Evolutionary conservation across 2,113 vertebrate species (phyloP).

Genomic region (Empidonax traillii): DNA sequence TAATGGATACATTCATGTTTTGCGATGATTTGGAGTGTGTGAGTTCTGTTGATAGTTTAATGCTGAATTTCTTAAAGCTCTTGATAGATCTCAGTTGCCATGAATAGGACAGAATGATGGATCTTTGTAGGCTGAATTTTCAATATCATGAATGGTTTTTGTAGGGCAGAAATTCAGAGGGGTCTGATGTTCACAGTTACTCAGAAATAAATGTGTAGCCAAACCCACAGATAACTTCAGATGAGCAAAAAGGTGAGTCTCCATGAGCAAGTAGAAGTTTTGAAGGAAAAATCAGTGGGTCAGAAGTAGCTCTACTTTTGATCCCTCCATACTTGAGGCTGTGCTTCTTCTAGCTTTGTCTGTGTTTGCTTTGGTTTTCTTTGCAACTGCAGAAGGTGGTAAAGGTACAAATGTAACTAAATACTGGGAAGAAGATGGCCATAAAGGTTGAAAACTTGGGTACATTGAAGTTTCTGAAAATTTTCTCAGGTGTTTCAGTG

Average conservation of each 20-base stretch:
- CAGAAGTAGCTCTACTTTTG: neutral
- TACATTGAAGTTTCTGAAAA: neutral
- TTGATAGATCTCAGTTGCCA: neutral
- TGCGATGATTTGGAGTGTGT: neutral
- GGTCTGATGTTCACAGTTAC: neutral
- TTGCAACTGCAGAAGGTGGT: neutral
- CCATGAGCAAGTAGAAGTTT: neutral
- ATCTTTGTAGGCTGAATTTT: neutral
- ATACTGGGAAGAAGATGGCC: neutral
- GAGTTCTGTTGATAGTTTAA: slow-evolving; percentile 16
- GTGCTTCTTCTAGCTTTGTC: neutral
- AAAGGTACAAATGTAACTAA: neutral
- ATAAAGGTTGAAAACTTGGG: neutral
- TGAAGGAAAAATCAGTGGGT: neutral
- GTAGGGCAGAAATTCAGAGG: neutral
- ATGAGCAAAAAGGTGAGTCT: neutral
- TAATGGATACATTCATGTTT: neutral
- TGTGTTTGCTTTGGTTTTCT: neutral
- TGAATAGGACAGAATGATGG: neutral
- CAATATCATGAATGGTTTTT: neutral
- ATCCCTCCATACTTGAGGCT: neutral
- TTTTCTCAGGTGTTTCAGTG: neutral
- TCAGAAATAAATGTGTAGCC: neutral
- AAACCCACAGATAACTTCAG: neutral
- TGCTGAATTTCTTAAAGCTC: neutral